phyloP scores from a whole-genome alignment of 2,797 vertebrate species.

The Notolabrus celidotus region DNA sequence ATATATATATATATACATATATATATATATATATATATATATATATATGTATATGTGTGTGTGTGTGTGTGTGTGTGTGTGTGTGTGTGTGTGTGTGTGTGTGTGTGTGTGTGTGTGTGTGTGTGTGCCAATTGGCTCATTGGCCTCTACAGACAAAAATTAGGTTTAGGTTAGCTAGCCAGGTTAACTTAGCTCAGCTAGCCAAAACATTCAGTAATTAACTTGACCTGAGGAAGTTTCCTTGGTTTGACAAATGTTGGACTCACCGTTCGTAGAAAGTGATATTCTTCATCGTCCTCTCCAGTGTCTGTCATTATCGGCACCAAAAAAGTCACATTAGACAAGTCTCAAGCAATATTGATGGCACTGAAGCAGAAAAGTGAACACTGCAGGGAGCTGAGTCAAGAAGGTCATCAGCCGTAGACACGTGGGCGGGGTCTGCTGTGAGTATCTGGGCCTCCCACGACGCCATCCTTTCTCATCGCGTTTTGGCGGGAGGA shows the following conservation, averaged over 20 bases:
- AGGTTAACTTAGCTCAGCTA: too few relatives aligned
- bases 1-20: too few relatives aligned
- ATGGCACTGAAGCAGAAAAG: neutral
- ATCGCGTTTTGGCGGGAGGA: slow-evolving; percentile 8
- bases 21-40: too few relatives aligned
- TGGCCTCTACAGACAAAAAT: neutral
- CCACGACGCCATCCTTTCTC: neutral
- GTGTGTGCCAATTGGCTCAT: too few relatives aligned
- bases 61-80: too few relatives aligned
- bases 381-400: neutral
- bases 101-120: too few relatives aligned
- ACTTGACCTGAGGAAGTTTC: neutral
- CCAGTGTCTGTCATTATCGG: slow-evolving; percentile 62
- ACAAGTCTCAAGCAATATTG: fast-evolving
- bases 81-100: too few relatives aligned
- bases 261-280: slow-evolving; percentile 84
- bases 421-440: slow-evolving; percentile 31
- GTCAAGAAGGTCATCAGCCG: neutral
- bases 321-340: neutral
- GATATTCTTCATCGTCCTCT: slow-evolving; percentile 80
- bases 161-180: neutral
- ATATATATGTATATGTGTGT: too few relatives aligned
- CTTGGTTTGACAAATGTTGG: neutral
- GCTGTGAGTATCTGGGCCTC: neutral
- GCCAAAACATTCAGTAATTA: neutral